Percentiles rank a stretch among this genome's conserved stretches.
These are phyloP conservation scores for Phaetusa simplex DNA, from an alignment of 2,113 vertebrate genomes.

Conservation along the genomic window DNA sequence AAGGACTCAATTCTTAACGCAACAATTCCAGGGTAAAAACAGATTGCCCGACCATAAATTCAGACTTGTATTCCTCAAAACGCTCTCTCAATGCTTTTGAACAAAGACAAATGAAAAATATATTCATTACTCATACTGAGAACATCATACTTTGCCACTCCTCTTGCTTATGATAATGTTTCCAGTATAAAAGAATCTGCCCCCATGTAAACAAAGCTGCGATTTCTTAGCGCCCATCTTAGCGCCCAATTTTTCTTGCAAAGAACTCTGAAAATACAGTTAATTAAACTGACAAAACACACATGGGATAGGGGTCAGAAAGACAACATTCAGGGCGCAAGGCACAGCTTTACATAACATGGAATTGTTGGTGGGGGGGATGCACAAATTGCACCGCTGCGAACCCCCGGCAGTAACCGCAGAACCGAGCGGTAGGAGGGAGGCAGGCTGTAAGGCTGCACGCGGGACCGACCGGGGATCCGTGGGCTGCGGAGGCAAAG, in stretches of 20 bases:
- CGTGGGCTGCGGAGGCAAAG: background rate
- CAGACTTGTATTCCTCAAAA: background rate
- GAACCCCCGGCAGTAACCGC: background rate
- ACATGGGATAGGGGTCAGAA: background rate
- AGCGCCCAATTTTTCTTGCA: background rate
- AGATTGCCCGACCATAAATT: background rate
- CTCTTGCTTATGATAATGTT: background rate
- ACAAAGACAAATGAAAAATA: background rate
- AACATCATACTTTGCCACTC: background rate
- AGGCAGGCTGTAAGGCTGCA: background rate
- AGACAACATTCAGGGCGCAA: background rate
- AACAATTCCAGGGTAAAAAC: background rate
- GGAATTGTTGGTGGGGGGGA: background rate
- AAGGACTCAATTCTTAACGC: background rate
- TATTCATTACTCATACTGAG: background rate
- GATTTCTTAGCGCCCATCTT: background rate
- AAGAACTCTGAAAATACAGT: background rate
- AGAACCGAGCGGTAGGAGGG: background rate
- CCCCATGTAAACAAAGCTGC: background rate
- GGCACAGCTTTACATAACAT: background rate
- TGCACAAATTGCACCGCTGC: background rate
- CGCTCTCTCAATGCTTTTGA: background rate
- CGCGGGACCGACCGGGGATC: background rate
- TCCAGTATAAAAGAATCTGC: background rate
- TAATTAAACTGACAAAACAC: background rate